Conservation (phyloP, 2,888 invertebrate genomes). For the Cartodere bifasciata region DNA sequence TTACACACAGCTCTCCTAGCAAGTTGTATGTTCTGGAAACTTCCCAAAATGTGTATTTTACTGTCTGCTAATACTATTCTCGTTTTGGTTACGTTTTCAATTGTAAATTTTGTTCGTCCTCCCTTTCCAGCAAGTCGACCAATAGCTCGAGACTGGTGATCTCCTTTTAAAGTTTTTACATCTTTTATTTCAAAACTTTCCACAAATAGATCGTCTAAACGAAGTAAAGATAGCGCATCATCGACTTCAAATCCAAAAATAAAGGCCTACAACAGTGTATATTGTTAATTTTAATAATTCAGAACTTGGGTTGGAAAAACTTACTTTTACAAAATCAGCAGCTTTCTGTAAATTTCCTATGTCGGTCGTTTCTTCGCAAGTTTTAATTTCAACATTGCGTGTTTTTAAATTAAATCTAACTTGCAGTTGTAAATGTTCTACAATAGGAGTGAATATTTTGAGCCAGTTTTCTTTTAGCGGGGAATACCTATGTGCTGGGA, state of each 20-base stretch:
- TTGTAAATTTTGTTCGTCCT: slow-evolving; percentile 93
- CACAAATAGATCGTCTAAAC: slow-evolving; percentile 92
- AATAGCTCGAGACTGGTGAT: slow-evolving; percentile 90
- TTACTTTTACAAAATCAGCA: slow-evolving; percentile 83
- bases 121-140: slow-evolving; percentile 97
- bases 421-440: slow-evolving; percentile 88
- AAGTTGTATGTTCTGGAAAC: slow-evolving; percentile 90
- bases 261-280: too few species aligned
- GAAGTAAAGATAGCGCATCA: slow-evolving; percentile 85
- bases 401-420: slow-evolving; percentile 88
- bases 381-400: slow-evolving; percentile 77
- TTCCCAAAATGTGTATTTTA: slow-evolving; percentile 94
- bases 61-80: slow-evolving; percentile 94
- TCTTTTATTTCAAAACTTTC: slow-evolving; percentile 96
- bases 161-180: slow-evolving; percentile 89
- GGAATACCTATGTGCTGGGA: slow-evolving; percentile 89
- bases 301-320: slow-evolving; percentile 3
- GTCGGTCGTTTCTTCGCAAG: slow-evolving; percentile 60
- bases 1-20: slow-evolving; percentile 93
- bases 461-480: slow-evolving; percentile 95
- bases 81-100: slow-evolving; percentile 98
- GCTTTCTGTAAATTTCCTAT: slow-evolving; percentile 90
- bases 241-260: slow-evolving; percentile 93
- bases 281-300: too few species aligned
- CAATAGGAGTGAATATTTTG: slow-evolving; percentile 91